These are phyloP conservation scores for Enteromius paludinosus DNA, from an alignment of 2,797 vertebrate species.

Conservation along the genomic window DNA sequence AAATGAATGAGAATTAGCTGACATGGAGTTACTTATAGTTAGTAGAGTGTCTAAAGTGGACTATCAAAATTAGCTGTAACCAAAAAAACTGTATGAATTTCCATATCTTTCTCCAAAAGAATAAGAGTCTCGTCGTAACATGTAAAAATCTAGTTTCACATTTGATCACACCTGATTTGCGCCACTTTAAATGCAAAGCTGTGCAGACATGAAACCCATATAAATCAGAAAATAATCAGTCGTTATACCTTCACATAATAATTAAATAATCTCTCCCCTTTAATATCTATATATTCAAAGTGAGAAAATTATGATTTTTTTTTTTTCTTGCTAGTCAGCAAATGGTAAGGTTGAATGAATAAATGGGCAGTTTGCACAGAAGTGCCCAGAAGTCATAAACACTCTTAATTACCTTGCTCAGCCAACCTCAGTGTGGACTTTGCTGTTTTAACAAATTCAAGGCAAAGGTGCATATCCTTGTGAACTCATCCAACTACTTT, in stretches of 20 bases:
- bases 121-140: not conserved
- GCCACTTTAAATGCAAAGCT: conserved; percentile 16
- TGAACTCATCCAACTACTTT: conserved; percentile 21
- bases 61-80: no score
- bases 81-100: not conserved
- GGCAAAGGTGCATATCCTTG: conserved; percentile 31
- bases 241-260: conserved; percentile 13
- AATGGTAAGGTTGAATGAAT: conserved; percentile 24
- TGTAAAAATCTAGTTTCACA: not conserved
- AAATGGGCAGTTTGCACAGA: conserved; percentile 21
- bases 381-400: conserved; percentile 39
- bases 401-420: conserved; percentile 40
- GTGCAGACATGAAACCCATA: not conserved
- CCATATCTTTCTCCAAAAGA: not conserved
- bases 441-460: conserved; percentile 41
- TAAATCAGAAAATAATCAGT: conserved; percentile 2
- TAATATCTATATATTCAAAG: conserved; percentile 18
- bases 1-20: no score
- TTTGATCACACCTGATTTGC: not conserved
- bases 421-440: conserved; percentile 39
- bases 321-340: conserved; percentile 33
- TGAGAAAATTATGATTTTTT: not conserved
- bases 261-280: conserved; percentile 2
- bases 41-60: no score
- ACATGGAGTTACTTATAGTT: no score